Base-by-base conservation (phyloP, 2,888 invertebrate genomes). In the Cyclophora punctaria region DNA sequence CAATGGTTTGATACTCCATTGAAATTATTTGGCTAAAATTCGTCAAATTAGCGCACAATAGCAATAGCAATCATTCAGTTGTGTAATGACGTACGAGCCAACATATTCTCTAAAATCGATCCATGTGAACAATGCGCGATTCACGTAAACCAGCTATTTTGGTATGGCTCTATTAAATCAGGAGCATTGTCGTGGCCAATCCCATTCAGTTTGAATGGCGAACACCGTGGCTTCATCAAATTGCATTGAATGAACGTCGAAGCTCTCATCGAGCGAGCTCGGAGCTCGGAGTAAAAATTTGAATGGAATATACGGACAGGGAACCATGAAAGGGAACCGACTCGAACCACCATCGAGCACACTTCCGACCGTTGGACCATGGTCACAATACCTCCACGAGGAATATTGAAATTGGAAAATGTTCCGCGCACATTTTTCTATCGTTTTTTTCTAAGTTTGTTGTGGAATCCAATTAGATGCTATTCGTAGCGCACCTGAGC, bases 221-320 rank as follows among this genome's bases (percentile, higher is more conserved):
- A 66, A 73, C 78, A 78, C 70, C 71, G 73, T 77, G 74, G 85
- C 82, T 83, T 83, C 84, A 84, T 84, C 84, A 83, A 88, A 87
- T 87, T 84, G 85, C 83, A 83, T 67, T 83, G 80, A 86, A 82
- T 78, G 81, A 78, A 74, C 80, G 82, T 77, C 80, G 80, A 83
- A 81, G 82, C 78, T 80, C 86, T 85, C 81, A 73, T 82, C 73
- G 80, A 78, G 73, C 79, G 76, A 76, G 68, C 72, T 69, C 69
- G 73, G 66, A 37, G 37, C 37, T 70, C 67, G 71, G 75, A 75
- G 83, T 80, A 87, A 88, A 88, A 88, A 87, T 87, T 84, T 87
- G 85, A 87, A 88, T 88, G 78, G 83, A 76, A 79, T 79, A 78
- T 76, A 73, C 71, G 77, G 75, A 71, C 67, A 64, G 67, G 62